Conservation (phyloP, 2,797 vertebrate species). For the Merluccius polli region DNA sequence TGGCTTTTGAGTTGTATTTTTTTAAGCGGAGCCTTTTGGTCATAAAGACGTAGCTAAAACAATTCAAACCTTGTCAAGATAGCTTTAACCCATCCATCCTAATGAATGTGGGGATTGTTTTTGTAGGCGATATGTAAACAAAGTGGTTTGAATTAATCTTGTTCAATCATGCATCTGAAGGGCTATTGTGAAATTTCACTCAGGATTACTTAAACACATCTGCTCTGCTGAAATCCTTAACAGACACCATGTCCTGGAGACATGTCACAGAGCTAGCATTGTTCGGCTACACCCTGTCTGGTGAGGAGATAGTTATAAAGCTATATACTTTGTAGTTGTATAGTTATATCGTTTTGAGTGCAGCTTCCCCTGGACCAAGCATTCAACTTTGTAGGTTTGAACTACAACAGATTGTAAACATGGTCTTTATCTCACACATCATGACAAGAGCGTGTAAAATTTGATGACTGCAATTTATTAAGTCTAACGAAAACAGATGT, state of each 20-base stretch:
- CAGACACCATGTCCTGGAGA: slow-evolving; percentile 58
- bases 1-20: neutral
- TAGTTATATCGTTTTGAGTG: neutral
- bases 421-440: slow-evolving; percentile 1
- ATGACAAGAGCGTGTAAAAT: neutral
- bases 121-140: neutral
- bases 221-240: slow-evolving; percentile 58
- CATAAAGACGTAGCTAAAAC: neutral
- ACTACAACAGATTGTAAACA: slow-evolving; percentile 34
- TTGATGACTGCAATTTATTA: neutral
- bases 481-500: neutral
- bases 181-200: slow-evolving; percentile 44
- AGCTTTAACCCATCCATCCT: neutral
- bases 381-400: slow-evolving; percentile 14
- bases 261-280: slow-evolving; percentile 68
- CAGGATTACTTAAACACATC: slow-evolving; percentile 41
- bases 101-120: neutral
- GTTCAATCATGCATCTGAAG: slow-evolving; percentile 33
- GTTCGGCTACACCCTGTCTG: slow-evolving; percentile 55
- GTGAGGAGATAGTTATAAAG: slow-evolving; percentile 34
- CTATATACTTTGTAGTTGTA: neutral
- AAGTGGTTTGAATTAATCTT: neutral
- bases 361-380: slow-evolving; percentile 20
- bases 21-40: neutral
- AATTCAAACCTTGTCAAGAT: neutral